Evolutionary conservation across 2,888 invertebrate genomes (phyloP).

Genomic region (Ecdyonurus torrentis): DNA sequence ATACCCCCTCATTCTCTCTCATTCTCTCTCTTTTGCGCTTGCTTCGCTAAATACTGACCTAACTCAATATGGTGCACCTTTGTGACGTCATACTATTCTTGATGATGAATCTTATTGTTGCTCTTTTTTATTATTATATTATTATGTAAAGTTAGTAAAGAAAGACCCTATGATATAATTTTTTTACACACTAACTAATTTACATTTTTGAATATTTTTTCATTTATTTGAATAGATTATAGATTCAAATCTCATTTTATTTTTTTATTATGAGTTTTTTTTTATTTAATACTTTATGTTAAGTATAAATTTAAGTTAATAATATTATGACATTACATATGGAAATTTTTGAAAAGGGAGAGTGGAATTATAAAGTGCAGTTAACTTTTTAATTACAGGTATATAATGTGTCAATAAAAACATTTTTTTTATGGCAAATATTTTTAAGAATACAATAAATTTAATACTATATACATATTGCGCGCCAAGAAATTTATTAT

Average conservation of each 20-base stretch:
- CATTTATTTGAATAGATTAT: background rate
- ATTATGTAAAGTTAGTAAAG: background rate
- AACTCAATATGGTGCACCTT: background rate
- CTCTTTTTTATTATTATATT: background rate
- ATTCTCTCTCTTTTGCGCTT: too few species aligned
- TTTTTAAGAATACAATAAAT: too few species aligned
- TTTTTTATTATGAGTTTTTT: background rate
- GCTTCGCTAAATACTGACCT: background rate
- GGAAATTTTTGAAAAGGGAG: too few species aligned
- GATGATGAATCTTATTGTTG: background rate
- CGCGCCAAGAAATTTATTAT: background rate
- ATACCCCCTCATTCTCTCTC: too few species aligned
- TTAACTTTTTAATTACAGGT: too few species aligned
- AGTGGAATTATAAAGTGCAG: too few species aligned
- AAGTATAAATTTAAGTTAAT: too few species aligned
- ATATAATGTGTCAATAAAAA: too few species aligned
- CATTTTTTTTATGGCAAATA: too few species aligned
- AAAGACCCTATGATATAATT: background rate
- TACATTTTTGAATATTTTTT: conserved; percentile 2
- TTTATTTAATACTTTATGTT: background rate
- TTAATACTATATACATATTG: too few species aligned
- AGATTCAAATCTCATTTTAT: background rate
- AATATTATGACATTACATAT: too few species aligned
- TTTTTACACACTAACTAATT: background rate
- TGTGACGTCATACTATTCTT: background rate